Evolutionary conservation across 2,888 invertebrate species (phyloP).

Genomic region (Carterocephalus palaemon): DNA sequence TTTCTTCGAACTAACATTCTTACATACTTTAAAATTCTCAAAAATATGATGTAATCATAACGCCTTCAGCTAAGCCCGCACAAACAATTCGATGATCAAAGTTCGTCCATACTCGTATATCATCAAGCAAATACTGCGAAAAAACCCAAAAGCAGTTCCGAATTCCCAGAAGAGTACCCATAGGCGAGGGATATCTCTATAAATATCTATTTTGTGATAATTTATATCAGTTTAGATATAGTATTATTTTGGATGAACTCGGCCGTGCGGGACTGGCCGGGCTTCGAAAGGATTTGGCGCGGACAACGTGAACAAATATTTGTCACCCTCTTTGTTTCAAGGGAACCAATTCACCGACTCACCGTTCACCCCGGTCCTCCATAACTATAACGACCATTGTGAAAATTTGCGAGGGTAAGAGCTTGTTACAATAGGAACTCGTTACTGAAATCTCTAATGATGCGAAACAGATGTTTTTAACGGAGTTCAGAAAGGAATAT

Average conservation of each 20-base stretch:
- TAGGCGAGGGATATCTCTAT: slow-evolving; percentile 19
- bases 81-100: too few species aligned
- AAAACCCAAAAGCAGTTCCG: slow-evolving; percentile 11
- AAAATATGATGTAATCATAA: too few species aligned
- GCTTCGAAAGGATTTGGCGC: slow-evolving; percentile 57
- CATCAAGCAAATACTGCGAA: slow-evolving; percentile 11
- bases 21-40: too few species aligned
- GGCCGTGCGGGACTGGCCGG: slow-evolving; percentile 36
- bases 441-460: slow-evolving; percentile 24
- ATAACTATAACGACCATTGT: slow-evolving; percentile 19
- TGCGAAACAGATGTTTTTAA: slow-evolving; percentile 23
- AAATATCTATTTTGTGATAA: slow-evolving; percentile 25
- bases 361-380: slow-evolving; percentile 17
- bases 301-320: slow-evolving; percentile 55
- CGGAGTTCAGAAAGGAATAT: slow-evolving; percentile 19
- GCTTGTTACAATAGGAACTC: slow-evolving; percentile 21
- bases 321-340: slow-evolving; percentile 55
- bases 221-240: slow-evolving; percentile 26
- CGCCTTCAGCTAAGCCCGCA: too few species aligned
- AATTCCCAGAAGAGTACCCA: slow-evolving; percentile 20
- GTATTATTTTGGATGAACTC: slow-evolving; percentile 30
- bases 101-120: too few species aligned
- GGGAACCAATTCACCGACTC: too few species aligned
- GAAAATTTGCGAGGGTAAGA: slow-evolving; percentile 18
- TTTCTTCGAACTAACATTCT: too few species aligned